Conservation (phyloP, 2,113 vertebrate species). For the cat (Felis catus) region DNA sequence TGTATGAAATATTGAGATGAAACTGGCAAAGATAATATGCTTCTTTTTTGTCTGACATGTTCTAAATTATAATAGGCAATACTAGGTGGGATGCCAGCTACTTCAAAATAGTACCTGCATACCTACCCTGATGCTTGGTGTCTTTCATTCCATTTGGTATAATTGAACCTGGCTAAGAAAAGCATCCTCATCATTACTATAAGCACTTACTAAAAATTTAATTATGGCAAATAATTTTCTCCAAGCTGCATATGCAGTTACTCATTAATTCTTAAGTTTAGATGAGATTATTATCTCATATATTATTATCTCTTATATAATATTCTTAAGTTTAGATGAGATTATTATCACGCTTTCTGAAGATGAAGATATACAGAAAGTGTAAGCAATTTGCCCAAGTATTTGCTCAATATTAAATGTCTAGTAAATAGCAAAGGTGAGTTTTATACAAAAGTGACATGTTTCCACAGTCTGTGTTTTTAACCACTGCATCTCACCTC, state of each 20-base stretch:
- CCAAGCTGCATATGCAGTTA: neutral
- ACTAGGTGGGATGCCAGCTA: neutral
- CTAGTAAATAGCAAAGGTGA: neutral
- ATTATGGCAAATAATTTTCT: neutral
- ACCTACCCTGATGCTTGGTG: neutral
- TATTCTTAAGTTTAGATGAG: neutral
- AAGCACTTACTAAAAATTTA: neutral
- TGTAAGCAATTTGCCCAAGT: neutral
- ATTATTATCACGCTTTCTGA: neutral
- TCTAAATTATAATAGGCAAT: neutral
- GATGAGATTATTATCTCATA: neutral
- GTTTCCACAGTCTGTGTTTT: neutral
- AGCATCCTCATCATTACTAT: neutral
- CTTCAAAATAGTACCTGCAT: neutral
- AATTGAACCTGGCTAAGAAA: neutral
- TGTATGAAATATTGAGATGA: constrained; percentile 1
- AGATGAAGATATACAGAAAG: neutral
- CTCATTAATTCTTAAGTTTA: neutral
- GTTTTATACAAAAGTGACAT: neutral
- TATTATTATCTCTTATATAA: too few relatives aligned
- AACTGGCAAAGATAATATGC: neutral
- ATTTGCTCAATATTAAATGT: neutral
- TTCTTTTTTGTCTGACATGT: neutral
- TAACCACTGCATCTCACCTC: neutral
- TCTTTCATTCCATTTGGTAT: neutral